Evolutionary conservation across 2,113 vertebrate genomes (phyloP), one percentile per base, ranked within the genome.

Genomic region (Dinomys branickii): DNA sequence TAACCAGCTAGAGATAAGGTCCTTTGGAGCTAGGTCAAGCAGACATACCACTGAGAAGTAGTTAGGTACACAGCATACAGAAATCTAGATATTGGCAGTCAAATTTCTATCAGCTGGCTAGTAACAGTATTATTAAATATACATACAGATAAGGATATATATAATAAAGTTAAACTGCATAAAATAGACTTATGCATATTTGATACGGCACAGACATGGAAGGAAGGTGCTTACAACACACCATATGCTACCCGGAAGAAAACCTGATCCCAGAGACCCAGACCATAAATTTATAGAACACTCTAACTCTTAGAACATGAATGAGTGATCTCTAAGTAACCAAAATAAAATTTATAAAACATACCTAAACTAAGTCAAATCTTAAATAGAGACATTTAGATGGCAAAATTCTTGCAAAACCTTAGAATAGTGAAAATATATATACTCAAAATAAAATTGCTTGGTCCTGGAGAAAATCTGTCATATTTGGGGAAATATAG

Each of bases 71-170:
- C 50, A 91, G 90, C 30, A 65, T 12, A 85, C 1, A 41, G 24
- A 56, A 87, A 86, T 82, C 38, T 67, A 73, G 11, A 16, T 9
- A 85, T 4, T 17, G 3, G 41, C 11, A 47, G 73, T 8, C 73
- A 85, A 50, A 61, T 85, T 95, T 87, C 91, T 88, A 30, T 12
- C 71, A 78, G n/a, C 26, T 94, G 22, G 33, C 47, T 81, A 91
- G 52, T 80, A 93, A 52, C 7, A 30, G 35, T 83, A 56, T 26
- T 63, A 85, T 86, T 47, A 89, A 78, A 91, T 50, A 77, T 38
- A 30, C 3, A 19, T 10, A 54, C 33, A 83, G 6, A 54, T 89
- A 84, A 38, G 1, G 30, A 85, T 41, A 28, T 61, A 10, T 63
- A 28, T 35, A 35, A 6, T 16, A 67, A 78, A 96, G 73, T 1